Evolutionary conservation across 2,888 invertebrate species (phyloP).

Genomic region (Troilus luridus): DNA sequence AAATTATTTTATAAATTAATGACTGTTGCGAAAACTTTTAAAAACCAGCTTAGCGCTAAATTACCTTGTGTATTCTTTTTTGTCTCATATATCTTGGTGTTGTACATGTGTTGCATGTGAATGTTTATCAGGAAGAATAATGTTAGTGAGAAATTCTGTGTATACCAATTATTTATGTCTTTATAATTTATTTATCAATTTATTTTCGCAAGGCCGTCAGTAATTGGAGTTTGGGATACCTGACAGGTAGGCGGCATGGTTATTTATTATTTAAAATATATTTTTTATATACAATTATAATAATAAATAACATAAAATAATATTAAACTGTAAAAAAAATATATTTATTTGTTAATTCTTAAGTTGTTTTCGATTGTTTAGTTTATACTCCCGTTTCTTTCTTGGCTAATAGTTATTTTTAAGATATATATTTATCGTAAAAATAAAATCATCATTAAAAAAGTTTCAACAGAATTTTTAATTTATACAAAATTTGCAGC

Average conservation of each 20-base stretch:
- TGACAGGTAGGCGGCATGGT: background rate
- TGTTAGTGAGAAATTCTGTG: background rate
- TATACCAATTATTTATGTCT: background rate
- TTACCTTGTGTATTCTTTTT: background rate
- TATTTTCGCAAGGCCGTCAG: background rate
- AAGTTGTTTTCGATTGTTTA: background rate
- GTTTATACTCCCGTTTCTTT: background rate
- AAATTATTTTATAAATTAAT: background rate
- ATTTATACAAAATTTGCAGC: too few relatives aligned
- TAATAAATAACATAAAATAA: background rate
- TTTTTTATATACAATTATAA: too few relatives aligned
- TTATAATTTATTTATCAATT: background rate
- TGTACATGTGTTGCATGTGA: conserved; percentile 32
- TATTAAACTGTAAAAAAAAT: background rate
- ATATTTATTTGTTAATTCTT: background rate
- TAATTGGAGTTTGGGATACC: background rate
- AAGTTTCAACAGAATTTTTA: too few relatives aligned
- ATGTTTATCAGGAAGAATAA: conserved; percentile 11
- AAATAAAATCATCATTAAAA: too few relatives aligned
- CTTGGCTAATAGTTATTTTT: background rate
- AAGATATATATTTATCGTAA: too few relatives aligned
- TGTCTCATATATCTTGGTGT: conserved; percentile 11
- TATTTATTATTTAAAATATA: background rate
- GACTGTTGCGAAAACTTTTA: background rate
- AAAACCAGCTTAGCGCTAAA: background rate